A percentile compares a stretch with the other conserved stretches of the same genome.
Evolutionary conservation across 2,888 invertebrate genomes (phyloP).

Genomic region (Rambutsinella grinnellia): DNA sequence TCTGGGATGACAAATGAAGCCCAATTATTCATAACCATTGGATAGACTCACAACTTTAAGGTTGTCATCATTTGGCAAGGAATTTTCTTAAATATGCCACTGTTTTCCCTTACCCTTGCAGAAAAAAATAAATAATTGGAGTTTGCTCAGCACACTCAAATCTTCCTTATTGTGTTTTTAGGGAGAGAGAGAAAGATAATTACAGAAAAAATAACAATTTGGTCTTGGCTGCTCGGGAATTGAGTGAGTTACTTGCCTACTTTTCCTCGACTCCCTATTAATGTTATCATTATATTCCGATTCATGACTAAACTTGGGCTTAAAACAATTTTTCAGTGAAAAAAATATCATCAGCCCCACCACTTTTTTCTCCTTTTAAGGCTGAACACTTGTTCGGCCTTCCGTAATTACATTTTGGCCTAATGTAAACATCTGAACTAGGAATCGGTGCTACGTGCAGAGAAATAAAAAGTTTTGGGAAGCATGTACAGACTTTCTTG

Average conservation of each 20-base stretch:
- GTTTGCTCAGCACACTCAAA: no score
- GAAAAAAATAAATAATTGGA: not conserved
- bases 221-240: not conserved
- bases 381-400: not conserved
- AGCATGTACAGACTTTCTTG: conserved; percentile 21
- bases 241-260: not conserved
- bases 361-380: not conserved
- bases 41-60: no score
- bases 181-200: not conserved
- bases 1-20: not conserved
- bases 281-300: not conserved
- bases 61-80: no score
- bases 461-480: conserved; percentile 31
- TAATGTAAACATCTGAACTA: not conserved
- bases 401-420: not conserved
- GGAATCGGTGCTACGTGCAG: conserved; percentile 6
- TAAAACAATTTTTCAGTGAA: not conserved
- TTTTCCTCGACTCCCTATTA: not conserved
- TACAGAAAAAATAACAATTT: not conserved
- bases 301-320: not conserved
- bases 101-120: not conserved
- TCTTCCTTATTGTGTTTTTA: no score
- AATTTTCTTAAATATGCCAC: not conserved
- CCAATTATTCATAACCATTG: not conserved
- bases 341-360: no score